Evolutionary conservation across 1,140 invertebrate species (phyloP).

Genomic region (Diabrotica undecimpunctata): DNA sequence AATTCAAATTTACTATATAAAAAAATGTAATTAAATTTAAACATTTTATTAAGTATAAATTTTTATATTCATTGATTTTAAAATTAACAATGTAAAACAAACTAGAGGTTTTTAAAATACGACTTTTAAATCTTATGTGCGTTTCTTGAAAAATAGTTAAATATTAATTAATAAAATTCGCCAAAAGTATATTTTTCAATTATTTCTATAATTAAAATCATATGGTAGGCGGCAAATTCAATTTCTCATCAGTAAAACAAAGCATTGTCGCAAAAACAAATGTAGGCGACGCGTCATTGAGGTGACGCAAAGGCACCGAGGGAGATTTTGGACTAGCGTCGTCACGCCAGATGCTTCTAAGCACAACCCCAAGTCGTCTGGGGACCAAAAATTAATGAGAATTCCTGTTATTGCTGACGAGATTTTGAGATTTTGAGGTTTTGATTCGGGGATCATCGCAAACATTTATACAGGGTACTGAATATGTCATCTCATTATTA

Average conservation of each 20-base stretch:
- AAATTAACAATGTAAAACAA: too few species aligned
- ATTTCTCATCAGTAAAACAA: neutral
- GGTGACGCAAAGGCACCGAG: conserved; percentile 11
- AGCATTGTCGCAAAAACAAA: neutral
- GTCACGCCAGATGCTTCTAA: conserved; percentile 14
- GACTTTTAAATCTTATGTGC: too few species aligned
- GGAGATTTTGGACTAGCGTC: conserved; percentile 6
- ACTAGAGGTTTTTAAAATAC: too few species aligned
- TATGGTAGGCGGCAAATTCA: neutral
- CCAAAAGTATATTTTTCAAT: too few species aligned
- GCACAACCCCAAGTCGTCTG: neutral
- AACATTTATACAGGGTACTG: neutral
- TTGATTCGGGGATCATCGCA: conserved; percentile 18
- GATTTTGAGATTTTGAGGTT: conserved; percentile 10
- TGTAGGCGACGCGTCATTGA: neutral
- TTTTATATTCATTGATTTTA: too few species aligned
- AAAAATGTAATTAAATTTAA: too few species aligned
- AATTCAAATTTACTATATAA: too few species aligned
- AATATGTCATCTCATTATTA: neutral
- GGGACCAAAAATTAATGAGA: conserved; percentile 21
- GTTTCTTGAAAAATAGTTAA: too few species aligned
- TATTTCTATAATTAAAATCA: too few species aligned
- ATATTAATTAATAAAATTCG: too few species aligned
- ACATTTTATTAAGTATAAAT: too few species aligned
- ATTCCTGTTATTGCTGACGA: conserved; percentile 20